A percentile compares a stretch with the other conserved stretches of the same genome.
Evolutionary conservation across 2,113 vertebrate genomes (phyloP).

Genomic region (Pterocles burchelli): DNA sequence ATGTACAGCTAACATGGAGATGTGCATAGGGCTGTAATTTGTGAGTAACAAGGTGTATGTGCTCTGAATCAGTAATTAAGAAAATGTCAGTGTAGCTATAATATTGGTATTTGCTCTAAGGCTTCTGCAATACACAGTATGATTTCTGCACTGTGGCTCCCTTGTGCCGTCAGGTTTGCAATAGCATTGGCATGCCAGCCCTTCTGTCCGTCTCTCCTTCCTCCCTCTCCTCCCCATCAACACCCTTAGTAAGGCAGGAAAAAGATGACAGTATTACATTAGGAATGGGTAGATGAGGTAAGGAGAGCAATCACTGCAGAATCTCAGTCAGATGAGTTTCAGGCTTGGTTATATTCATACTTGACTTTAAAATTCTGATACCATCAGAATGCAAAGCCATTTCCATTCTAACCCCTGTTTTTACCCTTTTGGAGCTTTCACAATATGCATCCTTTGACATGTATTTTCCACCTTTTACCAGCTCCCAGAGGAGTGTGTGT

Average conservation of each 20-base stretch:
- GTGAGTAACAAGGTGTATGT: neutral
- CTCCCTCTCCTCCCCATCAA: neutral
- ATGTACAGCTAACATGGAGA: neutral
- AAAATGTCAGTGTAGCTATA: neutral
- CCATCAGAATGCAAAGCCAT: neutral
- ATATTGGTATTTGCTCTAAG: neutral
- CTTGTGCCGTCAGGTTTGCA: neutral
- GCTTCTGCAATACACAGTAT: neutral
- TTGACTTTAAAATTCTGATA: neutral
- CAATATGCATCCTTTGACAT: neutral
- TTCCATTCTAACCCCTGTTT: neutral
- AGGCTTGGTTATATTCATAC: neutral
- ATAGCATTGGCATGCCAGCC: neutral
- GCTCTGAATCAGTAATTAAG: constrained; percentile 14
- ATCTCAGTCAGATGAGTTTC: neutral
- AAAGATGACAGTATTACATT: neutral
- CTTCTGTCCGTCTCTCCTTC: neutral
- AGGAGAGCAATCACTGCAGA: neutral
- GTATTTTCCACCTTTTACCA: neutral
- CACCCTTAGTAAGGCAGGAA: neutral
- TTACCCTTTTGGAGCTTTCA: neutral
- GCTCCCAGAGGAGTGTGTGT: neutral
- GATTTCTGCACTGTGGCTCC: neutral
- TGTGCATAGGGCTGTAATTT: neutral
- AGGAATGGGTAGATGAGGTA: neutral